Conservation (phyloP, 2,113 vertebrate genomes). For the Nesoenas mayeri region DNA sequence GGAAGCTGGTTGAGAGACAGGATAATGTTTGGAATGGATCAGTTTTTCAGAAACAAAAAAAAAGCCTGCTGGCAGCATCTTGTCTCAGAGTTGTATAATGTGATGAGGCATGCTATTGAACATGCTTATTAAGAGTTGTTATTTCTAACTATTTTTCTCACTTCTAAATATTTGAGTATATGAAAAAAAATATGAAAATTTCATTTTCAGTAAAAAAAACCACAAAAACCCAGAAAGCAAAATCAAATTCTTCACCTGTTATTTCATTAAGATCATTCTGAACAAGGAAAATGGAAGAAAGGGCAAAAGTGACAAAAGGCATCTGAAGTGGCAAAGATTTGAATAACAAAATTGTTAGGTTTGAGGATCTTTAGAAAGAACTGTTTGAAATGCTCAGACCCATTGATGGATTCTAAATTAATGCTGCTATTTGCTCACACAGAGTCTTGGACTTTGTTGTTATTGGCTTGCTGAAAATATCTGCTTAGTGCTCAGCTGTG, state of each 20-base stretch:
- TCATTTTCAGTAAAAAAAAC: rapidly evolving
- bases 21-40: not conserved
- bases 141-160: not conserved
- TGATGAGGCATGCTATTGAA: not conserved
- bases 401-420: not conserved
- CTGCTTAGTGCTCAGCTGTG: not conserved
- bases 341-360: not conserved
- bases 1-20: not conserved
- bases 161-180: not conserved
- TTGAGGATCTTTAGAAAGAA: not conserved
- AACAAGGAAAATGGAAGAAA: not conserved
- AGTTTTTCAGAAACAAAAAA: not conserved
- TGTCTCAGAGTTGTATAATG: not conserved
- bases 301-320: not conserved
- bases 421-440: not conserved
- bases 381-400: not conserved
- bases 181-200: not conserved
- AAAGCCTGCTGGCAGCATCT: not conserved
- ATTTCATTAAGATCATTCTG: rapidly evolving
- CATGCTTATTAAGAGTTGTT: not conserved
- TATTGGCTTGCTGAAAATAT: not conserved
- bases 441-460: not conserved
- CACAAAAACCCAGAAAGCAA: not conserved
- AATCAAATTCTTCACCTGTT: not conserved
- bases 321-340: not conserved